Conservation (phyloP, 2,113 vertebrate genomes). For the Mus pahari region DNA sequence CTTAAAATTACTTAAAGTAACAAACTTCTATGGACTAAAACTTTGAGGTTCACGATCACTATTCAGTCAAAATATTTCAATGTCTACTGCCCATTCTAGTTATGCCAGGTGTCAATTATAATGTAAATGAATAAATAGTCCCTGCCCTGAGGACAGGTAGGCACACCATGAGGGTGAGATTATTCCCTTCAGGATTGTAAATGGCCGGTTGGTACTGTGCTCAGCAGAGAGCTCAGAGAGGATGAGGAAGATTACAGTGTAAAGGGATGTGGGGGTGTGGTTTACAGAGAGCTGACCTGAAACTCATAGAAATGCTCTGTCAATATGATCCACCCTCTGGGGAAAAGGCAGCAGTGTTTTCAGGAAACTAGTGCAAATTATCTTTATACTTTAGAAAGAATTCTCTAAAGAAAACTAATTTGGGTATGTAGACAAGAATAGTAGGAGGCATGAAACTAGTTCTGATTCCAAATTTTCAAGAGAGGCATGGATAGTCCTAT, state of each 20-base stretch:
- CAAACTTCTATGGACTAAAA: constrained; percentile 10
- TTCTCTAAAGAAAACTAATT: background rate
- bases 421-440: background rate
- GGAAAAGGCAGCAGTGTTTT: background rate
- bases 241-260: background rate
- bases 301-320: background rate
- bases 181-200: background rate
- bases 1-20: background rate
- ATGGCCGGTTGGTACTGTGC: background rate
- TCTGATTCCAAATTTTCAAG: background rate
- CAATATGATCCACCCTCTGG: background rate
- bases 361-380: background rate
- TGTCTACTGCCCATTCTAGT: background rate
- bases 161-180: background rate
- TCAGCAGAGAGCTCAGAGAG: background rate
- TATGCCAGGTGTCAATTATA: background rate
- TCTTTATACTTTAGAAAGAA: background rate
- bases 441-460: background rate
- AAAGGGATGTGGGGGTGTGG: background rate
- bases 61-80: background rate
- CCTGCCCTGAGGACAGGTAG: background rate
- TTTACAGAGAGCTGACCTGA: background rate
- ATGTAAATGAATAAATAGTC: background rate
- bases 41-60: background rate
- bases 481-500: background rate